Base-by-base conservation (phyloP, 2,113 vertebrate species). In the Eulemur macaco region DNA sequence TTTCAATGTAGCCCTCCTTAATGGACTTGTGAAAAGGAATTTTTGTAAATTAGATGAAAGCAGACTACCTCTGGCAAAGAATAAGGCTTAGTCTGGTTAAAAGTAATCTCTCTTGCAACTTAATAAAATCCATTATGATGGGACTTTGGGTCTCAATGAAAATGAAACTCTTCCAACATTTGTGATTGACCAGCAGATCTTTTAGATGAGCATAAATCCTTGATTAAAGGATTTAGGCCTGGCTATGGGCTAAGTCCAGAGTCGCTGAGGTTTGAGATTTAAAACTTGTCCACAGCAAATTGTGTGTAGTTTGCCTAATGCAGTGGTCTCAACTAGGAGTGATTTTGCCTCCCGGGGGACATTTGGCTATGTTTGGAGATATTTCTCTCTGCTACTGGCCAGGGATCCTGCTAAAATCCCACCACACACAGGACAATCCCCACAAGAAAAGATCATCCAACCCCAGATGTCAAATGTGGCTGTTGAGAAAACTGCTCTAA, bases 71-170 rank as follows among this genome's bases (percentile, higher is more conserved):
- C 69, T 78, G 25, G 66, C 34, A 63, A 80, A 83, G 34, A 83
- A 69, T 6, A 74, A 73, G 21, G 14, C 54, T 87, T 68, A 56
- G 15, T 73, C 39, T 78, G 50, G 25, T 85, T 91, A 89, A 86
- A 89, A 86, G 8, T 60, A 74, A 90, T 92, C 63, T 88, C 23
- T 91, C 60, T 89, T 74, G 23, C 42, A 58, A 74, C 17, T 90
- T 69, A 95, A 39, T 82, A 68, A 84, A 96, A 81, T 18, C 52
- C 34, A 31, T 84, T 84, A 52, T 39, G 52, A 47, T n/a, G 50
- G 58, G 39, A 89, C 15, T 74, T 95, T 37, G 15, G 34, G 18
- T 66, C 25, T 93, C 68, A 69, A 50, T 2, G 11, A 82, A 88
- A 82, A 58, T 54, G 10, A 92, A 94, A 71, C 87, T 50, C 45